Base-by-base conservation (phyloP, 2,888 invertebrate genomes). In the Ophion ventricosus region DNA sequence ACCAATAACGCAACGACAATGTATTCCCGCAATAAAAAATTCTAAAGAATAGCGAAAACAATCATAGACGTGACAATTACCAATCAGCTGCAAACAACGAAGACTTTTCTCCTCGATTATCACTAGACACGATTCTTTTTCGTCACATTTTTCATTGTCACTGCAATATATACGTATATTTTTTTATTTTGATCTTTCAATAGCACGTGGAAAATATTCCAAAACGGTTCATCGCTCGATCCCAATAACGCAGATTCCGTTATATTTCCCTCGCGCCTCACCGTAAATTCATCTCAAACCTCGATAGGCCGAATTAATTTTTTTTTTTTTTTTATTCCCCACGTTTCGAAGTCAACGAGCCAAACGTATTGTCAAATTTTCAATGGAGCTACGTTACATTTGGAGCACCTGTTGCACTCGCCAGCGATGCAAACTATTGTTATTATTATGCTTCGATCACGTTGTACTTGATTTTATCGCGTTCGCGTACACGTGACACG, bases 341-440 rank as follows among this genome's bases (percentile, higher is more conserved):
- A 40, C 35, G 35, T 17, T n/a, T 14, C 0, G 14, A 29, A 29
- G 67, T 49, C 59, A 11, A 61, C 11, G 26, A 14, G 25, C 11
- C 43, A 59, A 43, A 63, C 20, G 23, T 4, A 69, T 63, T 74
- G 29, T 63, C 43, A 63, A 74, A 74, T 54, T 29, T n/a, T 54
- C 23, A 11, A 10, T 49, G 1, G 54, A 54, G 14, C n/a, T 35
- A 14, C 35, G 77, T 70, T 76, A 66, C 82, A 84, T 85, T 86
- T 76, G 79, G 69, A 74, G 29, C 67, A 86, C 87, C 85, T 87
- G 87, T 87, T 86, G 87, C 80, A 84, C 83, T 83, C 40, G 67
- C 35, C 17, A 17, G 5, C 54, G 20, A 4, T n/a, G 57, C 70
- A n/a, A 20, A 54, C 25, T 17, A 10, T n/a, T n/a, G 26, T 43